Base-by-base conservation (phyloP, 2,888 invertebrate species). In the Helleia helle region DNA sequence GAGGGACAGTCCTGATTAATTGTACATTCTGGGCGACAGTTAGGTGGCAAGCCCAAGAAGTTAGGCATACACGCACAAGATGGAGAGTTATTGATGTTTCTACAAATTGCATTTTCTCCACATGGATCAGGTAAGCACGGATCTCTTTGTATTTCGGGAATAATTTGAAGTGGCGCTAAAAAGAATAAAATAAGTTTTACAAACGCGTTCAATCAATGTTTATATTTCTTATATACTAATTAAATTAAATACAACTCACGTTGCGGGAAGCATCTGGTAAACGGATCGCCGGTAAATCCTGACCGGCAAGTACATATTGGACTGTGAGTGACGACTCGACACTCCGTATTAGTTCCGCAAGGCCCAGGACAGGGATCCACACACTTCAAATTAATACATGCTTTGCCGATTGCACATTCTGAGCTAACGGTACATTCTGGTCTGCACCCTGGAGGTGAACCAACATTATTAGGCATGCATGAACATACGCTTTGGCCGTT, bases 361-460 rank as follows among this genome's bases (percentile, higher is more conserved):
- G 88, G 88, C 43, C 88, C 89, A 22, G 88, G 87, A 51, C 95
- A 95, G 25, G 95, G 94, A 66, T 94, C 88, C 14, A 79, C 64
- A 64, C 95, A 95, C 73, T 92, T 93, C 52, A 90, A 89, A 58
- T 91, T 89, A 7, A 92, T 75, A 58, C 95, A 95, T 2, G 94
- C 91, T 59, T 88, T 89, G 51, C 90, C 88, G 11, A 84, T 75
- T 1, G 90, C 63, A 65, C 95, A 95, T 67, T 94, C 94, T 1
- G 91, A 89, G 56, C 91, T 93, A 18, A 90, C 86, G 17, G 90
- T 89, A 64, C 94, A 94, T 71, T 93, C 93, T 6, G 93, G 93
- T 52, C 93, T 85, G 63, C 93, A 93, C 8, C 89, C 89, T 43
- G 91, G 91, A 11, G 94, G 93, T 55, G 89, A 87, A 11, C 94